Base-by-base conservation (phyloP, 2,797 vertebrate species). In the Pitangus sulphuratus region DNA sequence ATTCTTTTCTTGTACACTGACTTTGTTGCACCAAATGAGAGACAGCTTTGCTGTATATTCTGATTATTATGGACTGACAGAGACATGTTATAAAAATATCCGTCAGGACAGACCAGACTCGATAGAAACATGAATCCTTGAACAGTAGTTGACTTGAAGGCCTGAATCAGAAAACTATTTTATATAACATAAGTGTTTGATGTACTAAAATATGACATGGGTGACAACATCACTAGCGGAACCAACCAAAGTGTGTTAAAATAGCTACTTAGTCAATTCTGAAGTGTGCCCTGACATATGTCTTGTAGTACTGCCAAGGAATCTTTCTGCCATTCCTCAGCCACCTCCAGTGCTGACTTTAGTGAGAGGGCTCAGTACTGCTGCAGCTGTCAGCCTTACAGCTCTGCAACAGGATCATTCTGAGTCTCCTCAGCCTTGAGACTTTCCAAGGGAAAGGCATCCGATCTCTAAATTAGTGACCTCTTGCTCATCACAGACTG, bases 101-200 rank as follows among this genome's bases (percentile, higher is more conserved):
- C 87, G 85, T n/a, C 83, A 96, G 79, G 89, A 75, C 45, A 70
- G 78, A 28, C 26, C 79, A 88, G 80, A 15, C 61, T 24, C 87
- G 51, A 72, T 53, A 61, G 0, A 8, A 95, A 87, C 66, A 78
- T 1, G 30, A 76, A 68, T 40, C 75, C 40, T 87, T 62, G 65
- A 33, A 66, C 45, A 70, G 69, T 13, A 74, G 12, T 25, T 89
- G 62, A 75, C 53, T 91, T 47, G 48, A 68, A 80, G 87, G 39
- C 51, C 77, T 77, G 78, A 94, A 86, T 83, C 69, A 88, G 72
- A 92, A 93, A 89, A 47, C 33, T 81, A 8, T 66, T 94, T 94
- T 54, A 82, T 44, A 16, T 40, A 94, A 72, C 69, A 56, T 2
- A 31, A 76, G 47, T 33, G 42, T 81, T 66, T 88, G 92, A 92